Percentiles rank a stretch among this genome's conserved stretches.
Conservation (phyloP, 2,797 vertebrate genomes). For the Nannoperca obscura region DNA sequence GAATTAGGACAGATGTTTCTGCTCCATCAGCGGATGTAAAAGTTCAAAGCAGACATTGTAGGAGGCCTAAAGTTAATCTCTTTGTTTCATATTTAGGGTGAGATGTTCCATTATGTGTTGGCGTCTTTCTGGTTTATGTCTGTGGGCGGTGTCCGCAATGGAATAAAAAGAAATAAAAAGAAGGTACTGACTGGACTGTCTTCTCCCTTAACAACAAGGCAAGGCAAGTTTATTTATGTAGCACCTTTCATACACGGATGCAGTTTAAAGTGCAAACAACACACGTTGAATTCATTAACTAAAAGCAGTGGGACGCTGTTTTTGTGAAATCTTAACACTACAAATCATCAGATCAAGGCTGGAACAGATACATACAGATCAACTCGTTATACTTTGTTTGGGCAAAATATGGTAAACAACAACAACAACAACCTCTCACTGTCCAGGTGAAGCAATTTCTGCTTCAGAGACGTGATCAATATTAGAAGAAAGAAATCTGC, state of each 20-base stretch:
- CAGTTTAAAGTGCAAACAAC: neutral
- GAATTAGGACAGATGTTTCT: neutral
- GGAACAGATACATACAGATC: too few species aligned
- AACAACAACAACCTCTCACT: neutral
- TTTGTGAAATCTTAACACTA: neutral
- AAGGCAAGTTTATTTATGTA: too few species aligned
- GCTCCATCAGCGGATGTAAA: slow-evolving; percentile 2
- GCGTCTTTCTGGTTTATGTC: neutral
- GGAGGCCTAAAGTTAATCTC: neutral
- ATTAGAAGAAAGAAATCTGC: neutral
- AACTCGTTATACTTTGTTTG: neutral
- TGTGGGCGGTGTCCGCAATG: slow-evolving; percentile 21
- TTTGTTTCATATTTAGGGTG: slow-evolving; percentile 12
- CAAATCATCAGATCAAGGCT: neutral
- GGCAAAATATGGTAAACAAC: neutral
- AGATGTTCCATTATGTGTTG: slow-evolving; percentile 11
- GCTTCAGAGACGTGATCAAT: neutral
- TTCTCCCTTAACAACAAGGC: neutral
- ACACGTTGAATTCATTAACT: slow-evolving; percentile 12
- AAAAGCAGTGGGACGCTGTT: neutral
- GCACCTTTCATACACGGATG: too few species aligned
- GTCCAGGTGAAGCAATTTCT: neutral
- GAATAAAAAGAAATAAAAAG: neutral
- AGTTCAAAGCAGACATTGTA: slow-evolving; percentile 24
- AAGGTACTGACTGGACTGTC: slow-evolving; percentile 6